Evolutionary conservation across 2,888 invertebrate genomes (phyloP).

Genomic region (Abrostola tripartita): DNA sequence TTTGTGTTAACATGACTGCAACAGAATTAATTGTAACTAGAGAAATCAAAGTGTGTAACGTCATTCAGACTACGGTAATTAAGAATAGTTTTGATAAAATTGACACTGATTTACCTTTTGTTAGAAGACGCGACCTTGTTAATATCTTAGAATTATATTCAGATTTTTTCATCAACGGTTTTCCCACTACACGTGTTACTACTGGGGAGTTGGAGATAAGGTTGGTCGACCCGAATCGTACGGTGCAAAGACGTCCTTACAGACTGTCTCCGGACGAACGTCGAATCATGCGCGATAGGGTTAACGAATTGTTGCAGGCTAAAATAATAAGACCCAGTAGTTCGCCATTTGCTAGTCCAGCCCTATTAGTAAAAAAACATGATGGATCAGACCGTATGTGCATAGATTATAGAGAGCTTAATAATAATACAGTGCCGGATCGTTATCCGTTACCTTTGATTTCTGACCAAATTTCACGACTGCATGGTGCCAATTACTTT

Average conservation of each 20-base stretch:
- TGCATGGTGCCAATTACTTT: neutral
- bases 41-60: neutral
- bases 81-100: neutral
- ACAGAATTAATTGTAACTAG: neutral
- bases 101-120: neutral
- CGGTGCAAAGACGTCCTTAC: conserved; percentile 6
- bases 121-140: neutral
- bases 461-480: no score
- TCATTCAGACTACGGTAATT: neutral
- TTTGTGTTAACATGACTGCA: neutral
- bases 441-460: no score
- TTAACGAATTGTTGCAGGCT: neutral
- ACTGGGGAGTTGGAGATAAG: conserved; percentile 1
- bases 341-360: conserved; percentile 13
- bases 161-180: conserved; percentile 1
- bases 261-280: conserved; percentile 3
- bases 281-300: neutral
- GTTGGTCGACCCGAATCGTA: conserved; percentile 1
- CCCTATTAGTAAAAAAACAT: neutral
- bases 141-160: neutral
- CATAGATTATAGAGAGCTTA: no score
- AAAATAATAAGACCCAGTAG: conserved; percentile 8
- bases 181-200: neutral
- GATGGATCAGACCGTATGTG: no score
- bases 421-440: no score